Evolutionary conservation across 2,113 vertebrate genomes (phyloP), one percentile per base, ranked within the genome.

Genomic region (Lethenteron reissneri): DNA sequence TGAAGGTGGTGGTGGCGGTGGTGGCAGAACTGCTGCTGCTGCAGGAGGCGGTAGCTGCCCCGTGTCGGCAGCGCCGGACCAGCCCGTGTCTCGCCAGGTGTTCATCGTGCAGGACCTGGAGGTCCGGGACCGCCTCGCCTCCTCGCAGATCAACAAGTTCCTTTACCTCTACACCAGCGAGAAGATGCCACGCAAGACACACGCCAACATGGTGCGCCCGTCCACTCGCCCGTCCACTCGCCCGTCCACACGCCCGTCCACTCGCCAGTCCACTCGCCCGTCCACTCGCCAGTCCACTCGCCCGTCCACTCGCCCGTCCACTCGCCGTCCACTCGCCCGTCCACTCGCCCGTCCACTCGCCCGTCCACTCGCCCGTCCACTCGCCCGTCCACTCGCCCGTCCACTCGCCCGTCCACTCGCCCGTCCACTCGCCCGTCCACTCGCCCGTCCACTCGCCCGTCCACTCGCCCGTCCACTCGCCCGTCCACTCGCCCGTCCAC

Each of bases 71-170:
- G 80, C 15, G 75, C 81, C 80, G 11, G 82, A 79, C 68, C 85
- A 83, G 75, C 88, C 85, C 0, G 74, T 90, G 60, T 86, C 85
- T 21, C 84, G 89, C n/a, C 88, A 92, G 79, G 88, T 91, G 69
- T 89, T 92, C 76, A 84, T 92, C 0, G 89, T 92, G 10, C 89
- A 92, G 77, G 89, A 92, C 79, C 79, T 92, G 21, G 89, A 92
- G 79, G 81, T 92, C 64, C 83, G 88, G 1, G 89, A 92, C 76
- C 82, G 88, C 8, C 80, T 92, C 56, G 87, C 89, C 71, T 81
- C 87, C 71, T 91, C 89, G 9, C 85, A 89, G 78, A 83, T 91
- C 79, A 90, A 92, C 83, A 91, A 91, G 80, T 91, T 91, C 77
- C 84, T 92, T 74, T 88, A 91, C 78, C 79, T 91, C 75, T 83